Base-by-base conservation (phyloP, 1,140 invertebrate species). In the Cyclargus thomasi region DNA sequence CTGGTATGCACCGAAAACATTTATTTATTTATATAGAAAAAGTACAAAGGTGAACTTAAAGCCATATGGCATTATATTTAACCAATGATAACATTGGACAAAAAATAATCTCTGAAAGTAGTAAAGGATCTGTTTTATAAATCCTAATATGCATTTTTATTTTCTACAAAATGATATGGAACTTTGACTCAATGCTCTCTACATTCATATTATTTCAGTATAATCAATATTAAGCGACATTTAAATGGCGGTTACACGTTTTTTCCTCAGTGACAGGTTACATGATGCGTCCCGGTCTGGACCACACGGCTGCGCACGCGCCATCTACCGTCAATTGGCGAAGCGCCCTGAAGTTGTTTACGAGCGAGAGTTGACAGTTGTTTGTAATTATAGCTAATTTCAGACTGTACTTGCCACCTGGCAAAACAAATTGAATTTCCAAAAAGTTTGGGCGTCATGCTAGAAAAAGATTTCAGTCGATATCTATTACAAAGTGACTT, bases 281-380 rank as follows among this genome's bases (percentile, higher is more conserved):
- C 21, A 16, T 62, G 59, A 23, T 79, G 75, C 77, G 75, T 70
- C 71, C 65, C 72, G 78, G 80, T 82, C 72, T 57, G 67, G 86
- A 80, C 86, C 86, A 86, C 85, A 85, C 81, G 68, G 78, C 75
- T 75, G 67, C 71, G 74, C 78, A 88, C 79, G 86, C 79, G 62
- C 84, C 83, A 88, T 88, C 78, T 81, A 82, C 75, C 73, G 67
- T 77, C 83, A 86, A 88, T 85, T 86, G 86, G 79, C 86, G 84
- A 82, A 68, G 77, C 80, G 78, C 75, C 17, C n/a, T 35, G 63
- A 57, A 64, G 57, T 68, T 67, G 63, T 66, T 65, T 55, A 64
- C 53, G 63, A 21, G 63, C 59, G 20, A 47, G 59, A 65, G 29
- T 17, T 59, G 55, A 59, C 55, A 59, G 55, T 59, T 21, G 18